Conservation (phyloP, 2,888 invertebrate species). For the Thera britannica region DNA sequence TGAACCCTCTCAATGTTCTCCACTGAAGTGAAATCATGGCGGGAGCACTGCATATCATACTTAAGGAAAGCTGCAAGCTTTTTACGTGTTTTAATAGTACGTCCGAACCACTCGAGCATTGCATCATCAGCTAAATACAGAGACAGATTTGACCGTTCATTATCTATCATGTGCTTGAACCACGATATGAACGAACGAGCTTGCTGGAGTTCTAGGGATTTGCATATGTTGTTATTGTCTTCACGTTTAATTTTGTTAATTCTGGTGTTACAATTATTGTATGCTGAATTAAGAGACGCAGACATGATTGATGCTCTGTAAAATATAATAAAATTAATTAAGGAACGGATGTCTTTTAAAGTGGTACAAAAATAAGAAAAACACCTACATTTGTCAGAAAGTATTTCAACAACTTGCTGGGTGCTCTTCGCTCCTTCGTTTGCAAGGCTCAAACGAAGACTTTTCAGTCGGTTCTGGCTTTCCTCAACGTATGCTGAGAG, state of each 20-base stretch:
- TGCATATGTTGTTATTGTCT: conserved; percentile 58
- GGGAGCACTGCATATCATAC: conserved; percentile 79
- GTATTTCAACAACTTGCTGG: conserved; percentile 69
- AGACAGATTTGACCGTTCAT: conserved; percentile 75
- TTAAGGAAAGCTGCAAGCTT: conserved; percentile 85
- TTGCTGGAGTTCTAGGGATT: conserved; percentile 58
- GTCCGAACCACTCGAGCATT: conserved; percentile 87
- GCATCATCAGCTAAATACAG: conserved; percentile 81
- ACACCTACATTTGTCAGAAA: conserved; percentile 68
- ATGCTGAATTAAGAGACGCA: conserved; percentile 51
- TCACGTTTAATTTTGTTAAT: conserved; percentile 44
- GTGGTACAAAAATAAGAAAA: background rate
- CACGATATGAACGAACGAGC: conserved; percentile 75
- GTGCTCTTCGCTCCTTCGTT: conserved; percentile 64
- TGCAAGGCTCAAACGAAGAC: conserved; percentile 64
- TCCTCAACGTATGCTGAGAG: conserved; percentile 75
- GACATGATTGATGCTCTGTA: conserved; percentile 64
- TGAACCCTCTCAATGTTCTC: conserved; percentile 70
- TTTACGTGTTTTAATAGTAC: conserved; percentile 84
- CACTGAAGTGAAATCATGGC: conserved; percentile 78
- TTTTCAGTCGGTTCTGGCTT: conserved; percentile 66
- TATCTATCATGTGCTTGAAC: conserved; percentile 80
- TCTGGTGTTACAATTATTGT: conserved; percentile 49
- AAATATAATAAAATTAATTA: conserved; percentile 8
- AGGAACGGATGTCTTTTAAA: background rate